phyloP scores from a whole-genome alignment of 2,888 invertebrate species.

The Macroteleia sp. region DNA sequence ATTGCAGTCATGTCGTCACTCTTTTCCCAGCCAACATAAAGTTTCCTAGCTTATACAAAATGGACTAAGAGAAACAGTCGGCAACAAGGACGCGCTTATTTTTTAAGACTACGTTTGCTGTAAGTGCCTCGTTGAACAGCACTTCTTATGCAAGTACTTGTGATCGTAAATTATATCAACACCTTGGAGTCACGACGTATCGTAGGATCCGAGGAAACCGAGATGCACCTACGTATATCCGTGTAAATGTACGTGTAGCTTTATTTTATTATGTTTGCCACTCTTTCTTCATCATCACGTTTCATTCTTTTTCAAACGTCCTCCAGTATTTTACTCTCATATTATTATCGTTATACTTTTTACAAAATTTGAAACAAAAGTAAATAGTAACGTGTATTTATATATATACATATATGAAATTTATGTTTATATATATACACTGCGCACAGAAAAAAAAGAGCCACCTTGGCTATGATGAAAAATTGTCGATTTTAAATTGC shows the following conservation, averaged over 20 bases:
- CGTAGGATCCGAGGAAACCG: constrained; percentile 68
- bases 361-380: too few species aligned
- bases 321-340: background rate
- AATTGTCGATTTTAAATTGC: too few species aligned
- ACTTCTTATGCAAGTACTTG: constrained; percentile 62
- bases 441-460: too few species aligned
- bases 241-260: constrained; percentile 18
- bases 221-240: constrained; percentile 70
- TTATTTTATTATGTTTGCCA: constrained; percentile 9
- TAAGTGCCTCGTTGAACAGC: constrained; percentile 63
- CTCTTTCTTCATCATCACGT: background rate
- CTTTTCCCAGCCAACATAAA: constrained; percentile 28
- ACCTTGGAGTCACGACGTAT: constrained; percentile 73
- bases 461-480: too few species aligned
- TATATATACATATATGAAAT: too few species aligned
- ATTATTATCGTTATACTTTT: too few species aligned
- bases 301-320: background rate
- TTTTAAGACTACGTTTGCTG: constrained; percentile 49
- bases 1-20: constrained; percentile 34
- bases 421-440: too few species aligned
- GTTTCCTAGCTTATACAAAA: constrained; percentile 52
- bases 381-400: too few species aligned
- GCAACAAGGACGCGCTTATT: constrained; percentile 59
- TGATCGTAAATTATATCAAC: constrained; percentile 81
- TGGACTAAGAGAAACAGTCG: constrained; percentile 45